These are phyloP conservation scores for Sarcophaga subvicina DNA, from an alignment of 2,888 invertebrate genomes.

Conservation along the genomic window DNA sequence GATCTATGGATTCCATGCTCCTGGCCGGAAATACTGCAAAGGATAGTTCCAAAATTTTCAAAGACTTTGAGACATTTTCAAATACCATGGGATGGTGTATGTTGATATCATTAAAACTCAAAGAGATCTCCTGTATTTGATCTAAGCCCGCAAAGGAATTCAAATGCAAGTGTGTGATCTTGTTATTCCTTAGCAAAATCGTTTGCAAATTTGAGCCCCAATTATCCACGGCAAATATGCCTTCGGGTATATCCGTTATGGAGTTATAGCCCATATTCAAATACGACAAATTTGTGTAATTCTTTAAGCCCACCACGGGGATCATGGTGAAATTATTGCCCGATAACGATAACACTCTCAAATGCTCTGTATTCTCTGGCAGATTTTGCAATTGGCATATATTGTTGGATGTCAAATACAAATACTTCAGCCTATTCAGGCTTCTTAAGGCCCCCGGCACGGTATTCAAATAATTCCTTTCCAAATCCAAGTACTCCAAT, in stretches of 20 bases:
- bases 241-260: conserved; percentile 89
- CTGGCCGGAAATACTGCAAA: conserved; percentile 88
- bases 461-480: conserved; percentile 88
- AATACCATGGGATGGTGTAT: conserved; percentile 92
- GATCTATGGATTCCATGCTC: conserved; percentile 83
- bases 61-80: conserved; percentile 87
- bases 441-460: conserved; percentile 88
- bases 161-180: conserved; percentile 88
- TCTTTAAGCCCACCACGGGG: conserved; percentile 87
- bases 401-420: conserved; percentile 92
- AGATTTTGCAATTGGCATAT: conserved; percentile 84
- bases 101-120: conserved; percentile 95
- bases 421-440: conserved; percentile 88
- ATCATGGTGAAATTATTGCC: conserved; percentile 90
- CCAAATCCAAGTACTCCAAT: conserved; percentile 91
- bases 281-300: conserved; percentile 90
- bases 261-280: conserved; percentile 94
- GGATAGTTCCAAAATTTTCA: conserved; percentile 93
- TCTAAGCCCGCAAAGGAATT: conserved; percentile 88
- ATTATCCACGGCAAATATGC: conserved; percentile 86
- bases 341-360: conserved; percentile 90
- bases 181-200: conserved; percentile 91
- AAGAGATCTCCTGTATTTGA: conserved; percentile 92
- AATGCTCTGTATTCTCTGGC: conserved; percentile 83
- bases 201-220: conserved; percentile 92